Conservation (phyloP, 2,888 invertebrate species). For the Sarcophaga rosellei region DNA sequence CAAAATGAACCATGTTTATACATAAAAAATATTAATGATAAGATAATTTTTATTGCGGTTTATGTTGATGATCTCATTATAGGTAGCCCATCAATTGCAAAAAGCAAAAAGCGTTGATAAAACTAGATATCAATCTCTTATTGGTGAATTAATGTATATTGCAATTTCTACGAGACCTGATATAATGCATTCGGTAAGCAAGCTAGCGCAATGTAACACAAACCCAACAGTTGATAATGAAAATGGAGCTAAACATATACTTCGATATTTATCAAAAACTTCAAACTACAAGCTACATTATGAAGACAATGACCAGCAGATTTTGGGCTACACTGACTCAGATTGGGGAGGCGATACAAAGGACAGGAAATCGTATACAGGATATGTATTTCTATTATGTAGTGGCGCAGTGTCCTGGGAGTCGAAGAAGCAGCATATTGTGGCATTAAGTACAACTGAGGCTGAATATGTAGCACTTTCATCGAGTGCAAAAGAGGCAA, state of each 20-base stretch:
- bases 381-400: slow-evolving; percentile 36
- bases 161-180: slow-evolving; percentile 29
- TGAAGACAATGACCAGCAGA: slow-evolving; percentile 33
- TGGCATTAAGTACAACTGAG: slow-evolving; percentile 6
- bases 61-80: slow-evolving; percentile 67
- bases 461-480: slow-evolving; percentile 7
- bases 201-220: slow-evolving; percentile 61
- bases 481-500: slow-evolving; percentile 8
- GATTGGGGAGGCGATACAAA: slow-evolving; percentile 60
- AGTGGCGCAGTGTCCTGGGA: slow-evolving; percentile 47
- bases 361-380: slow-evolving; percentile 63
- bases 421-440: slow-evolving; percentile 42
- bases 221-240: slow-evolving; percentile 47
- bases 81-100: slow-evolving; percentile 44
- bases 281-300: slow-evolving; percentile 57
- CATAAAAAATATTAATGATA: slow-evolving; percentile 6
- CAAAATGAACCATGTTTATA: slow-evolving; percentile 61
- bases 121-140: slow-evolving; percentile 49
- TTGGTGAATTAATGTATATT: slow-evolving; percentile 59
- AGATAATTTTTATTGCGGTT: slow-evolving; percentile 55
- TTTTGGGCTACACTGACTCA: slow-evolving; percentile 54
- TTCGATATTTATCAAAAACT: slow-evolving; percentile 61
- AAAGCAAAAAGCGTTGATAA: slow-evolving; percentile 40
- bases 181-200: slow-evolving; percentile 59
- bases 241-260: slow-evolving; percentile 46